Evolutionary conservation across 2,113 vertebrate species (phyloP), one percentile per base, ranked within the genome.

Genomic region (Crotalus helleri): DNA sequence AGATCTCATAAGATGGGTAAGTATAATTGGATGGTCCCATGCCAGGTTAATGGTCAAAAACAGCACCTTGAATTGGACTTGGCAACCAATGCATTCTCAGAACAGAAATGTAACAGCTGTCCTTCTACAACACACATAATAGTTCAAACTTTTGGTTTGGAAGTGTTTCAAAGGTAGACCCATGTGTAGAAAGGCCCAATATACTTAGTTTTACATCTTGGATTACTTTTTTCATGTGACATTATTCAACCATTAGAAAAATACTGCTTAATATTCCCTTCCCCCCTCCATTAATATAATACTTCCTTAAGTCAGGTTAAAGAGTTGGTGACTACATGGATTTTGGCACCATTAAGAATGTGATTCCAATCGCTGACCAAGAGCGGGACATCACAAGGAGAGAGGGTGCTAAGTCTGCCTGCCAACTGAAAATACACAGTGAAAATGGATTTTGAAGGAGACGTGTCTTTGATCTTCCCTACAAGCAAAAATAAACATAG

Each of bases 381-480:
- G 4, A 13, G 69, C 59, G 58, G 61, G 12, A 86, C n/a, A 53
- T 33, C 29, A 15, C 24, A 85, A 33, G 54, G 61, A 87, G 54
- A 46, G 39, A n/a, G 21, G 3, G 53, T 1, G 64, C 26, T 69
- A 89, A 87, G 0, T 6, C 26, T 29, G 92, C 58, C 33, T 19
- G 87, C 59, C 93, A 92, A 92, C 10, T 1, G 26, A 85, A 94
- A 92, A 89, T 44, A 0, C 23, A 61, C 11, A 44, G 0, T 0
- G 0, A 17, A 94, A 88, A 49, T 33, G 0, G 1, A 13, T 69
- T 64, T 90, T 87, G 33, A 94, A 64, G 2, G 54, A 46, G 49
- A 95, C 94, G 39, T 2, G n/a, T 4, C 21, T 12, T 24, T 2
- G 0, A 89, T 94, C 53, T 90, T 95, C 23, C 88, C 19, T 44